Evolutionary conservation across 1,140 invertebrate genomes (phyloP).

Genomic region (Holcopasites calliopsidis): DNA sequence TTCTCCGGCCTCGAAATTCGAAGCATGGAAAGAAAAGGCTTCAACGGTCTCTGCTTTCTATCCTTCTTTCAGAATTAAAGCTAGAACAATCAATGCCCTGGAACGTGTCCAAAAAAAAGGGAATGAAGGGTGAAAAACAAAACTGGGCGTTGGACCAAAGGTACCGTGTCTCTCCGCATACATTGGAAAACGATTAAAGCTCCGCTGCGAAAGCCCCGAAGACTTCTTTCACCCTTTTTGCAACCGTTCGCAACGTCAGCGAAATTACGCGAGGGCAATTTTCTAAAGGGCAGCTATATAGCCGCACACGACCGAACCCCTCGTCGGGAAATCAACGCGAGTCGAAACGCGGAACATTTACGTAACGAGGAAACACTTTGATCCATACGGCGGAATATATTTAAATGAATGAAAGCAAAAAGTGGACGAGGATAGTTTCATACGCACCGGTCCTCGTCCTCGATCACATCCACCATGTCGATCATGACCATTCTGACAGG

Average conservation of each 20-base stretch:
- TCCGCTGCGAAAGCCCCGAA: neutral
- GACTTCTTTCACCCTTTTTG: neutral
- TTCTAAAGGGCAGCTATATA: no score
- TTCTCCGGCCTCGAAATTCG: neutral
- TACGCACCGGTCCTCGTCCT: slow-evolving; percentile 77
- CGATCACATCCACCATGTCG: slow-evolving; percentile 76
- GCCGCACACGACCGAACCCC: neutral
- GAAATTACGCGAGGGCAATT: no score
- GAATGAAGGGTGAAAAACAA: slow-evolving; percentile 12
- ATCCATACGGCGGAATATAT: neutral
- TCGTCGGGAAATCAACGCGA: slow-evolving; percentile 1
- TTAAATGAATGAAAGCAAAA: neutral
- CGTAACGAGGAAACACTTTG: slow-evolving; percentile 7
- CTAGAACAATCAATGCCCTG: neutral
- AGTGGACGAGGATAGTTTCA: neutral
- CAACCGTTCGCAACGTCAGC: neutral
- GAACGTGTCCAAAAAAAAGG: neutral
- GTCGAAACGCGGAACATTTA: slow-evolving; percentile 36
- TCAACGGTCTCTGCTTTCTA: no score
- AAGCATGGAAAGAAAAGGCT: neutral
- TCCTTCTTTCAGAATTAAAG: no score
- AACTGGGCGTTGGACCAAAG: slow-evolving; percentile 46
- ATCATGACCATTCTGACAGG: slow-evolving; percentile 76
- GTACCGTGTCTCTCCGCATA: neutral
- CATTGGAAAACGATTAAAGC: slow-evolving; percentile 2